Evolutionary conservation across 2,113 vertebrate genomes (phyloP), one percentile per base, ranked within the genome.

Genomic region (Orycteropus afer): DNA sequence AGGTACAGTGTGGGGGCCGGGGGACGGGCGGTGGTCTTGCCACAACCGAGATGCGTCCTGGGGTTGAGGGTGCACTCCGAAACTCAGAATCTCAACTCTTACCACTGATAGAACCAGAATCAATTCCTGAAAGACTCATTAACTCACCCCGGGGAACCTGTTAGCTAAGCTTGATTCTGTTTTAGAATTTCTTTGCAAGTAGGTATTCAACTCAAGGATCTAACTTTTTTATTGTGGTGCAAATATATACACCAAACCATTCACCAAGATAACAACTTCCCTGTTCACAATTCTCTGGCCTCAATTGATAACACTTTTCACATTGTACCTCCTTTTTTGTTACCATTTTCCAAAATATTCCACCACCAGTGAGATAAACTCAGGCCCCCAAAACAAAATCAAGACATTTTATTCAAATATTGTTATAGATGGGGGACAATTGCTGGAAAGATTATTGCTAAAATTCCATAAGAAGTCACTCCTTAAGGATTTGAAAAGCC

Each of bases 1-100:
- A 99, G 98, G 99, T 99, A 93, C 80, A 27, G 2, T 0, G n/a
- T 0, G 5, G 25, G 55, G 27, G 55, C 25, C 3, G 2, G 49
- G 86, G 29, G 71, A 0, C 2, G 0, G 20, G 85, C 0, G 2
- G 37, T 76, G 1, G 29, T 8, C 40, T 17, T 25, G n/a, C 10
- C 0, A 7, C 1, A n/a, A 51, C 23, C 3, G 61, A 25, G 32
- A 9, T 0, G 1, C 15, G 0, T 1, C 0, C 27, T 1, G 0
- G 10, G 18, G 55, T 4, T n/a, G n/a, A n/a, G n/a, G 12, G 18
- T 5, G 82, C 23, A 27, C 34, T 17, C 32, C 0, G 0, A 49
- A 47, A 47, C 57, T 13, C 86, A n/a, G 3, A 77, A 27, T 1
- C 27, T 47, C 3, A 67, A 34, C 10, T 22, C 55, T 37, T 51